Evolutionary conservation across 1,140 invertebrate species (phyloP).

Genomic region (Platyura marginata): DNA sequence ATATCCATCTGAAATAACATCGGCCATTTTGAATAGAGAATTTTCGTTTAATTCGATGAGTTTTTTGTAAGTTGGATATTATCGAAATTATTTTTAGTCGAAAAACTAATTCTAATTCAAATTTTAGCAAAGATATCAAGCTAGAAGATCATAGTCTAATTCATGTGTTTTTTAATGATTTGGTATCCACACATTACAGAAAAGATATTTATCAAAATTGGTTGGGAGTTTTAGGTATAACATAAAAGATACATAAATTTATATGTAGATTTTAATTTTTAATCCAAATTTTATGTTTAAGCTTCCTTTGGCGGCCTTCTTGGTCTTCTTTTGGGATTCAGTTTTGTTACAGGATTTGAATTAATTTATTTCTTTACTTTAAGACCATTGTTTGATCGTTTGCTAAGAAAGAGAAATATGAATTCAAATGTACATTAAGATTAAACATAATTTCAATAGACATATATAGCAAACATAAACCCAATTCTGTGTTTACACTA

Average conservation of each 20-base stretch:
- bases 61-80: conserved; percentile 23
- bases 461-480: no score
- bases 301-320: conserved; percentile 47
- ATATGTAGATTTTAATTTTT: no score
- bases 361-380: conserved; percentile 40
- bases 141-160: conserved; percentile 31
- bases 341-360: conserved; percentile 44
- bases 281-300: conserved; percentile 21
- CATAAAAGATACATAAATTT: no score
- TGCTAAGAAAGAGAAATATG: not conserved
- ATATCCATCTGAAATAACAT: conserved; percentile 32
- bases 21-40: conserved; percentile 26
- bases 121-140: conserved; percentile 25
- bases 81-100: not conserved
- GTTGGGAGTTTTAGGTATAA: conserved; percentile 20
- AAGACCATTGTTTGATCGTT: conserved; percentile 25
- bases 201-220: conserved; percentile 37
- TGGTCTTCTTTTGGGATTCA: conserved; percentile 44
- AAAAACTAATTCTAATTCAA: conserved; percentile 6
- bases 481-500: no score
- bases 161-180: conserved; percentile 40
- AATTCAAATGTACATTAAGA: no score
- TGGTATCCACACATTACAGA: conserved; percentile 34
- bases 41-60: conserved; percentile 19
- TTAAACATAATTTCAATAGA: no score